Evolutionary conservation across 2,888 invertebrate genomes (phyloP).

Genomic region (Thumatha senex): DNA sequence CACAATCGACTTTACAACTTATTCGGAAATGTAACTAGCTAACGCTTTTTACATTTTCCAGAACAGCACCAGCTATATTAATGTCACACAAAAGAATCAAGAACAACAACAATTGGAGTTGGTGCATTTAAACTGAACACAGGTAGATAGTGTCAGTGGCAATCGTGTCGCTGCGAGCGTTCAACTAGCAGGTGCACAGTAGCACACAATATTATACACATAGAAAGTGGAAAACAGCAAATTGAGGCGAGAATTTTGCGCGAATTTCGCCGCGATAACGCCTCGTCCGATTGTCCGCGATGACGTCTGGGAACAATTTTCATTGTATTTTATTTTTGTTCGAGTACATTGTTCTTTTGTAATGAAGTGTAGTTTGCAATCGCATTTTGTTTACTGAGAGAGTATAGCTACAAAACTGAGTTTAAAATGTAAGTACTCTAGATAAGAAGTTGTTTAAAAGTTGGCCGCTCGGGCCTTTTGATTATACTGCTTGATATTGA

Average conservation of each 20-base stretch:
- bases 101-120: constrained; percentile 50
- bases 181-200: constrained; percentile 41
- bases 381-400: constrained; percentile 23
- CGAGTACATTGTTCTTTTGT: constrained; percentile 46
- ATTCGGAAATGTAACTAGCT: too few relatives aligned
- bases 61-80: constrained; percentile 18
- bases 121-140: constrained; percentile 58
- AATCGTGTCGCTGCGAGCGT: constrained; percentile 52
- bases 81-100: constrained; percentile 44
- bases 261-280: constrained; percentile 49
- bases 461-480: constrained; percentile 5
- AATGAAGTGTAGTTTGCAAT: constrained; percentile 53
- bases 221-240: constrained; percentile 45
- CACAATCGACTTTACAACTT: background rate
- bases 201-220: constrained; percentile 51
- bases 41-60: too few relatives aligned
- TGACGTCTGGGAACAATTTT: constrained; percentile 43
- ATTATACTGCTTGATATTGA: constrained; percentile 5
- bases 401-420: constrained; percentile 7
- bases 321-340: constrained; percentile 40
- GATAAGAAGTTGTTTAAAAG: constrained; percentile 15
- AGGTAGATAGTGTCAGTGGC: constrained; percentile 66
- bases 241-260: constrained; percentile 49
- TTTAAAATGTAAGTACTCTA: constrained; percentile 19
- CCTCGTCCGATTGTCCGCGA: constrained; percentile 45